Evolutionary conservation across 2,797 vertebrate species (phyloP).

Genomic region (Capromys pilorides): DNA sequence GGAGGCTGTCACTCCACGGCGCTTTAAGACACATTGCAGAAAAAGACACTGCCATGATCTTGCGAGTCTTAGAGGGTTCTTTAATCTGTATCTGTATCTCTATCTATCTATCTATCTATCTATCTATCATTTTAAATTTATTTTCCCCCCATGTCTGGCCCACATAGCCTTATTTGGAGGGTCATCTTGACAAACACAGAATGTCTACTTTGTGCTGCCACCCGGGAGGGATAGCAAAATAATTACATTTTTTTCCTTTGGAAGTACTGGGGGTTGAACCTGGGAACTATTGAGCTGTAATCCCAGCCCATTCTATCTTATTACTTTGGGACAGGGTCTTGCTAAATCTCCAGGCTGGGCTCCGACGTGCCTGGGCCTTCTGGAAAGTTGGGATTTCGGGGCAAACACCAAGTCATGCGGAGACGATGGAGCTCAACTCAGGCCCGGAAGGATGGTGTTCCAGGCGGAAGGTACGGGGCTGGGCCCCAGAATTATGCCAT

Average conservation of each 20-base stretch:
- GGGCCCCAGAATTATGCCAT: background rate
- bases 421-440: background rate
- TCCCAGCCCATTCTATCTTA: background rate
- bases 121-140: background rate
- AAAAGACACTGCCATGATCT: background rate
- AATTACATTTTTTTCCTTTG: background rate
- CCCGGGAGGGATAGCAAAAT: background rate
- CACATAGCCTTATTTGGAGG: background rate
- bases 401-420: slow-evolving; percentile 9
- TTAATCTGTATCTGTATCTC: background rate
- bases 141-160: background rate
- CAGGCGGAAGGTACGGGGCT: background rate
- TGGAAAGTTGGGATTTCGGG: background rate
- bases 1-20: background rate
- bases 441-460: background rate
- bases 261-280: background rate
- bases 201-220: slow-evolving; percentile 5
- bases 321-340: background rate
- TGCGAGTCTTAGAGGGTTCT: slow-evolving; percentile 51
- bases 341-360: background rate
- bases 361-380: background rate
- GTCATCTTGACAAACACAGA: slow-evolving; percentile 14
- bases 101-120: too few relatives aligned
- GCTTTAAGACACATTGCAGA: background rate
- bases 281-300: background rate